Base-by-base conservation (phyloP, 2,797 vertebrate genomes). In the Peromyscus melanophrys region DNA sequence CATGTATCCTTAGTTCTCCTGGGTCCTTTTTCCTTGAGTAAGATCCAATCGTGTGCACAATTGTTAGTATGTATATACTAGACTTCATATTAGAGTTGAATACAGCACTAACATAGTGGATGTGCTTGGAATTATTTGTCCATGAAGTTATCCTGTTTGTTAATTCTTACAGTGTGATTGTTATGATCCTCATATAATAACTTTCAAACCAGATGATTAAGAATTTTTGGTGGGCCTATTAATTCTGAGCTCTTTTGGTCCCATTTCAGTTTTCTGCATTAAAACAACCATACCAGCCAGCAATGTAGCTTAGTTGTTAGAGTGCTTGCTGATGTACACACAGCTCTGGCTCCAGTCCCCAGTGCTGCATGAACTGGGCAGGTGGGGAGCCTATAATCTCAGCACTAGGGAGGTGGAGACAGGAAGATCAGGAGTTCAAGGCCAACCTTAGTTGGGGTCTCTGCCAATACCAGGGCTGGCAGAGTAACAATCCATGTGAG, bases 121-220 rank as follows among this genome's bases (percentile, higher is more conserved):
- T 90, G 31, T 86, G 34, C 63, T 59, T 96, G 37, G 82, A 77
- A 93, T 78, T 95, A 52, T 59, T 93, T 89, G 78, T 77, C 34
- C 29, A 59, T 52, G 16, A 93, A 87, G 34, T 69, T 1, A 87
- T 93, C 46, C 40, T 95, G 0, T 49, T 94, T 73, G 31, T 96
- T 97, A 90, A 78, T 96, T 93, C 29, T 94, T 92, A 78, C 0
- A 67, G 19, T 93, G 89, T 46, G 65, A 59, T 69, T 82, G 8
- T 86, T 96, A 73, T 11, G 14, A 89, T 94, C 57, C 17, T 92
- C 63, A 21, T 91, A 63, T 75, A 96, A 77, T 94, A 40, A 84
- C 21, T 80, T 90, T 92, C 87, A 96, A 85, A 46, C 29, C 71
- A 94, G 59, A 76, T 34, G 40, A 4, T 69, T 61, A 52, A 7